Conservation (phyloP, 1,140 invertebrate genomes). For the Anastrepha ludens region DNA sequence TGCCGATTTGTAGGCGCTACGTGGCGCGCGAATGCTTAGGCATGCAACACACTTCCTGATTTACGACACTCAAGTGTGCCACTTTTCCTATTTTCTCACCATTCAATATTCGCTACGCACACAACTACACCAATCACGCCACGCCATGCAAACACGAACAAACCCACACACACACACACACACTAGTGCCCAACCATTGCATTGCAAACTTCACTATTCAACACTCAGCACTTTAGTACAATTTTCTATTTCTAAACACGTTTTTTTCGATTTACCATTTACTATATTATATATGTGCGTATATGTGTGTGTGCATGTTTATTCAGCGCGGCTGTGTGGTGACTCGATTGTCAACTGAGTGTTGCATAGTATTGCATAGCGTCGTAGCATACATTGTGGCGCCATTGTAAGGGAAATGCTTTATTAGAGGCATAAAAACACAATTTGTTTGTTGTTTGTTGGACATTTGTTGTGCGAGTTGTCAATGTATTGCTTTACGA, state of each 20-base stretch:
- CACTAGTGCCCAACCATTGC: not conserved
- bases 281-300: not conserved
- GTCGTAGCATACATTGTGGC: not conserved
- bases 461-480: constrained; percentile 30
- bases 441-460: constrained; percentile 22
- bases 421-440: constrained; percentile 46
- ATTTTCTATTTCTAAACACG: constrained; percentile 10
- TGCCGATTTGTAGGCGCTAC: constrained; percentile 11
- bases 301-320: too few species aligned
- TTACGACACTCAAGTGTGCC: constrained; percentile 45
- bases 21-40: constrained; percentile 15
- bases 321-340: too few species aligned
- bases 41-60: constrained; percentile 47
- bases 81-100: constrained; percentile 19
- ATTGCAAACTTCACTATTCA: constrained; percentile 15
- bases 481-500: constrained; percentile 32
- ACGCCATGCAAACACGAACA: not conserved
- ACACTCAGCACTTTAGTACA: not conserved
- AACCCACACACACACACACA: not conserved
- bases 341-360: too few species aligned
- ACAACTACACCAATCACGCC: not conserved
- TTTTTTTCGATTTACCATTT: constrained; percentile 4
- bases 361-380: too few species aligned
- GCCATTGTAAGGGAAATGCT: constrained; percentile 18
- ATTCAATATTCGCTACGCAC: constrained; percentile 21